A percentile compares a stretch with the other conserved stretches of the same genome.
Evolutionary conservation across 2,797 vertebrate species (phyloP).

Genomic region (Sardinella longiceps): DNA sequence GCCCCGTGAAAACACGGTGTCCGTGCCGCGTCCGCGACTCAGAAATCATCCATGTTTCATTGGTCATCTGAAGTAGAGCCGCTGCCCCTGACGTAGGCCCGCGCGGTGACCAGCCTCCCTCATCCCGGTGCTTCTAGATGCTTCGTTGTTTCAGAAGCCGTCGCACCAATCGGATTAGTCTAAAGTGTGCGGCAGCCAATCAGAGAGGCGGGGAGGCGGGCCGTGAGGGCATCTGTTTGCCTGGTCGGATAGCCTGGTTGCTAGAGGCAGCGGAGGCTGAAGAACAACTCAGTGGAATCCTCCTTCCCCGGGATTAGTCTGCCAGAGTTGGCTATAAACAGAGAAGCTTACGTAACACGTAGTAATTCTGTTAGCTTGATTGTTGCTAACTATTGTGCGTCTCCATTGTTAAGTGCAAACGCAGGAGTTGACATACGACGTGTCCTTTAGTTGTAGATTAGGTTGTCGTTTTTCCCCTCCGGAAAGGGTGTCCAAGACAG

Average conservation of each 20-base stretch:
- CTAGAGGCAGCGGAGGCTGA: conserved; percentile 62
- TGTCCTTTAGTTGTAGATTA: conserved; percentile 33
- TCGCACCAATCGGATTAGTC: conserved; percentile 61
- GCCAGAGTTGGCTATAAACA: conserved; percentile 71
- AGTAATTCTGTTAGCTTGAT: conserved; percentile 58
- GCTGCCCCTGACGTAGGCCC: conserved; percentile 48
- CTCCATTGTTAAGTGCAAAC: neutral
- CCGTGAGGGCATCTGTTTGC: conserved; percentile 40
- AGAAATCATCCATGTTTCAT: conserved; percentile 25
- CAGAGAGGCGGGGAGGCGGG: conserved; percentile 55
- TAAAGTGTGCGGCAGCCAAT: conserved; percentile 62
- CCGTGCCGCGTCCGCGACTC: neutral
- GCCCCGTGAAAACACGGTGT: neutral
- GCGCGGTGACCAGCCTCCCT: conserved; percentile 22
- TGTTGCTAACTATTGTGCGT: conserved; percentile 36
- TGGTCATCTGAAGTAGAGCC: conserved; percentile 40
- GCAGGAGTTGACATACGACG: conserved; percentile 1
- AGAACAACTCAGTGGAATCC: conserved; percentile 73
- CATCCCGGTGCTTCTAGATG: conserved; percentile 69
- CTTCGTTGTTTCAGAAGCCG: conserved; percentile 66
- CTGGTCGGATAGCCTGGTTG: conserved; percentile 51
- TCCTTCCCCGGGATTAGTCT: conserved; percentile 67
- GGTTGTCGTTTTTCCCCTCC: conserved; percentile 31
- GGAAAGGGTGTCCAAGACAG: neutral
- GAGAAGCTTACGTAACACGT: conserved; percentile 71